Evolutionary conservation across 2,113 vertebrate species (phyloP).

Genomic region (Macheiramphus alcinus): DNA sequence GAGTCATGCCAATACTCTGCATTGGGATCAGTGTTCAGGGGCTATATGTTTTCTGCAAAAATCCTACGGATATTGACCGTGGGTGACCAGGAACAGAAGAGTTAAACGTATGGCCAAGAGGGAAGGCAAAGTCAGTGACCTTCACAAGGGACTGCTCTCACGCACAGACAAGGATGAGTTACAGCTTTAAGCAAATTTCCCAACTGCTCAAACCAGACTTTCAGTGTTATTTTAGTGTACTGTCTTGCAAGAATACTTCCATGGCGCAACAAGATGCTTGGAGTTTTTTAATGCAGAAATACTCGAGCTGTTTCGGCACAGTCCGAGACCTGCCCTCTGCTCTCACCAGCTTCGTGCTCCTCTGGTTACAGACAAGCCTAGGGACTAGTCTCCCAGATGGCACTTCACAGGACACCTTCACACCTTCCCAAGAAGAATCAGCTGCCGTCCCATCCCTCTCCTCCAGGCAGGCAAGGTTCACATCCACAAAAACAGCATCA

Average conservation of each 20-base stretch:
- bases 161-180: accelerated
- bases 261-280: neutral
- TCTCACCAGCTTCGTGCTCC: neutral
- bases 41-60: neutral
- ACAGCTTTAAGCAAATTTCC: neutral
- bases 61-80: neutral
- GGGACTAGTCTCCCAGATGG: neutral
- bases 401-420: neutral
- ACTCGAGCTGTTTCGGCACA: neutral
- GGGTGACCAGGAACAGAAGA: neutral
- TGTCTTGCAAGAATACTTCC: neutral
- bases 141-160: neutral
- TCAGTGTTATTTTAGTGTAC: neutral
- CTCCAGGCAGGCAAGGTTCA: accelerated
- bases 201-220: neutral
- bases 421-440: neutral
- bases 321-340: accelerated
- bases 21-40: neutral
- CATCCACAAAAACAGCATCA: neutral
- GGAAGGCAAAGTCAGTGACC: neutral
- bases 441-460: neutral
- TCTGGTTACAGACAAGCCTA: neutral
- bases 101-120: accelerated
- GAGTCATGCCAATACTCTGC: neutral
- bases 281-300: neutral